phyloP scores from a whole-genome alignment of 2,113 vertebrate genomes.

The Ascaphus truei region DNA sequence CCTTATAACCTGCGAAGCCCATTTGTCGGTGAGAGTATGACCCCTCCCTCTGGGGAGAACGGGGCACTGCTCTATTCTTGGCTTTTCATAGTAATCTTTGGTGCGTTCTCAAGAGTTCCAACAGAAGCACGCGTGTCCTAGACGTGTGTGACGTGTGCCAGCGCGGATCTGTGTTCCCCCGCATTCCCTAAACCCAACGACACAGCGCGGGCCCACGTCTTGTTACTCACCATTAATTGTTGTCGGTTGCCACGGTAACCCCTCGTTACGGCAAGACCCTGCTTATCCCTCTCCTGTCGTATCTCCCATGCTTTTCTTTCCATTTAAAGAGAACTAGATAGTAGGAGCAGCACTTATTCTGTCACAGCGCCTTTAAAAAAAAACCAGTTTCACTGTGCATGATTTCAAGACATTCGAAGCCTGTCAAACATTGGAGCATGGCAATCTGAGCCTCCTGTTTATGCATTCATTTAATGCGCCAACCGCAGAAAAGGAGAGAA shows the following conservation, averaged over 20 bases:
- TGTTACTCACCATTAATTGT: conserved; percentile 38
- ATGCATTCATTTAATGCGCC: too few relatives aligned
- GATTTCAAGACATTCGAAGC: neutral
- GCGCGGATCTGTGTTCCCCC: conserved; percentile 25
- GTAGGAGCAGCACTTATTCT: too few relatives aligned
- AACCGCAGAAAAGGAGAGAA: too few relatives aligned
- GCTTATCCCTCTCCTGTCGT: conserved; percentile 7
- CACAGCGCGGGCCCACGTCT: conserved; percentile 25
- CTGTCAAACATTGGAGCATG: too few relatives aligned
- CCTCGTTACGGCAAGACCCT: conserved; percentile 23
- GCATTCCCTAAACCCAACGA: conserved; percentile 23
- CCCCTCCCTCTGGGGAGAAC: too few relatives aligned
- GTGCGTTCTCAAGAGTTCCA: conserved; percentile 5
- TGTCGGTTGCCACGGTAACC: conserved; percentile 31
- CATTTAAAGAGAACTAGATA: neutral
- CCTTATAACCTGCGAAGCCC: too few relatives aligned
- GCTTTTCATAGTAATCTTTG: neutral
- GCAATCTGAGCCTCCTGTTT: too few relatives aligned
- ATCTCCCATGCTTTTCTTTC: neutral
- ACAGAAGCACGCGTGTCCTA: conserved; percentile 12
- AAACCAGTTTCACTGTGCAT: neutral
- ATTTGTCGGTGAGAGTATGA: too few relatives aligned
- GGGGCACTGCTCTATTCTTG: neutral
- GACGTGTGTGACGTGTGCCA: conserved; percentile 24
- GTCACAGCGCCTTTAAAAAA: too few relatives aligned